Percentiles rank a stretch among this genome's conserved stretches.
Conservation (phyloP, 2,113 vertebrate species). For the Ahaetulla prasina region DNA sequence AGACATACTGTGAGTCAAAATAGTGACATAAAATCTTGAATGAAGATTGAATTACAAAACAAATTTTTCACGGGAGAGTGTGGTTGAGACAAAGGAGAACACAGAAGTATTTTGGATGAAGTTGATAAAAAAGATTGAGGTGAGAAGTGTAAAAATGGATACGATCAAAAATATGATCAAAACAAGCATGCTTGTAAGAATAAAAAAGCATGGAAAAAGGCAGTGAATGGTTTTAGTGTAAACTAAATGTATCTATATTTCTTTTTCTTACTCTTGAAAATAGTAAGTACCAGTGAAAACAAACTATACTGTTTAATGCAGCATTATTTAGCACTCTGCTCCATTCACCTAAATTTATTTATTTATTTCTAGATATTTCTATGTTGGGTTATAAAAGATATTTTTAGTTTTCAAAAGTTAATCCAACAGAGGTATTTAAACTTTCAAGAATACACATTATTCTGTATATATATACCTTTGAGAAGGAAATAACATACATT, state of each 20-base stretch:
- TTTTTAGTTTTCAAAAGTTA: slow-evolving; percentile 23
- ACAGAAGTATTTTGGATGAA: neutral
- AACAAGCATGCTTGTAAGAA: neutral
- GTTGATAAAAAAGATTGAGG: neutral
- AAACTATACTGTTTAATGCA: neutral
- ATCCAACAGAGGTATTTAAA: slow-evolving; percentile 8
- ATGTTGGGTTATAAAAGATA: neutral
- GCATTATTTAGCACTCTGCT: neutral
- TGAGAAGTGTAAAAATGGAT: neutral
- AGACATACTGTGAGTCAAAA: neutral
- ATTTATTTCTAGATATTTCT: neutral
- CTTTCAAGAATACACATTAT: neutral
- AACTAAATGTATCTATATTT: neutral
- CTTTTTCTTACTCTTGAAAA: neutral
- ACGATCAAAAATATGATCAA: neutral
- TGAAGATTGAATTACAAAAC: neutral
- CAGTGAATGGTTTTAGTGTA: neutral
- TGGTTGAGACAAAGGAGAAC: neutral
- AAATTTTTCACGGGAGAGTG: neutral
- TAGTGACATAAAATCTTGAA: neutral
- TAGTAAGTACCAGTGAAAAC: neutral
- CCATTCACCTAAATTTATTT: neutral
- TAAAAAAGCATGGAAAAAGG: neutral
- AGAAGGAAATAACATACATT: neutral
- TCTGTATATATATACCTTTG: neutral